These are phyloP conservation scores for Hyles lineata DNA, from an alignment of 2,888 invertebrate genomes.

Conservation along the genomic window DNA sequence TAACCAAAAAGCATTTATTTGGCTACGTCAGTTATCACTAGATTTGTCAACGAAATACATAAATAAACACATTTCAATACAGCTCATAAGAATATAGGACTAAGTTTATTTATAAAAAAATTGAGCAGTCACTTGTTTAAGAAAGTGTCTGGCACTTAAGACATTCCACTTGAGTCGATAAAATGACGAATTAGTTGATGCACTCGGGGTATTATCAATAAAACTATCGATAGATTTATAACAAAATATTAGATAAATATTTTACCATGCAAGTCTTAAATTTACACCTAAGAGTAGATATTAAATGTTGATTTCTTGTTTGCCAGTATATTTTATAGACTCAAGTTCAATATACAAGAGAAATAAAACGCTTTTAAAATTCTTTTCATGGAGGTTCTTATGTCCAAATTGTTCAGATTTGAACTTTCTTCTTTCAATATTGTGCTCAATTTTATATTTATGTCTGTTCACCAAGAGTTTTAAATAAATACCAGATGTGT, in stretches of 20 bases:
- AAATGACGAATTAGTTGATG: neutral
- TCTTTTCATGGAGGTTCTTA: neutral
- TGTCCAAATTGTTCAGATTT: neutral
- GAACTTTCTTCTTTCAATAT: neutral
- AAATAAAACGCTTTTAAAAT: neutral
- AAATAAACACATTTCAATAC: conserved; percentile 7
- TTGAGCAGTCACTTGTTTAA: conserved; percentile 16
- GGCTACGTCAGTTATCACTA: conserved; percentile 4
- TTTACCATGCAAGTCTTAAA: no score
- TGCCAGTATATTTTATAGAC: neutral
- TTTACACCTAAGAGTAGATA: neutral
- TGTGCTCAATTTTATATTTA: neutral
- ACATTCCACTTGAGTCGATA: conserved; percentile 1
- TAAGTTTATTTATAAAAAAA: neutral
- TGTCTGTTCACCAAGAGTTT: neutral
- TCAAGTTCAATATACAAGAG: conserved; percentile 3
- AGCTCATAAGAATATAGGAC: neutral
- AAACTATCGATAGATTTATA: neutral
- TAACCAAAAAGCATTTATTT: conserved; percentile 1
- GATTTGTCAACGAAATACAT: neutral
- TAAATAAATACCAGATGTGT: neutral
- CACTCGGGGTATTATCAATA: neutral
- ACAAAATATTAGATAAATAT: no score
- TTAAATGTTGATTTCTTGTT: neutral
- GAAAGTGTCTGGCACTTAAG: conserved; percentile 20